Base-by-base conservation (phyloP, 2,113 vertebrate species). In the Marcusenius ussheri region DNA sequence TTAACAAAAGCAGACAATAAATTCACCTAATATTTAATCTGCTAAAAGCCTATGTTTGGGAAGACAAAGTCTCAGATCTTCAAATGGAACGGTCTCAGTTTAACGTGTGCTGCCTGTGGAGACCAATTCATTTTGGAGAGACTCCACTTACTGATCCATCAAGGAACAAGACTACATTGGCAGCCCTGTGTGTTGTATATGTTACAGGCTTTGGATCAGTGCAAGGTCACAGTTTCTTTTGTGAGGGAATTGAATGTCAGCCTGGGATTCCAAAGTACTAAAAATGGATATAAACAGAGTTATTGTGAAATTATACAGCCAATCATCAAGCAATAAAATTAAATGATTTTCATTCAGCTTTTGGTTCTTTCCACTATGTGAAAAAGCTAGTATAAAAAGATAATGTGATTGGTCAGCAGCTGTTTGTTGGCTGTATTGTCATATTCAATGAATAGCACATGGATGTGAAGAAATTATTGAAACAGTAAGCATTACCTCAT, bases 11-110 rank as follows among this genome's bases (percentile, higher is more conserved):
- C 89, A 88, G 91, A 90, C 91, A 93, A 91, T 92, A 92, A 92
- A 93, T 91, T 89, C 90, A 77, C 88, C 92, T 92, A 93, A 93
- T 93, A 92, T 93, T 93, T 92, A 93, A 93, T 93, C 90, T 92
- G 62, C 89, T 93, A 91, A 93, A 93, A 93, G 91, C 90, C 93
- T 87, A 56, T 80, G 90, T 93, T 93, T 92, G 90, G 92, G 85
- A 74, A 89, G 89, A 80, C 84, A 91, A 89, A 70, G 86, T 92
- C 91, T 91, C 91, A 80, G 87, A 91, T 90, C 89, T 92, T 91
- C 91, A 91, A 91, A 91, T 89, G 42, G 90, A 91, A 91, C 91
- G 80, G 89, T 87, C 92, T 92, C 83, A 84, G 80, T 91, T 93
- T 89, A 91, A 92, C 89, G 89, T 90, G 83, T 46, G 88, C 87